Base-by-base conservation (phyloP, 2,113 vertebrate genomes). In the Saguinus midas region DNA sequence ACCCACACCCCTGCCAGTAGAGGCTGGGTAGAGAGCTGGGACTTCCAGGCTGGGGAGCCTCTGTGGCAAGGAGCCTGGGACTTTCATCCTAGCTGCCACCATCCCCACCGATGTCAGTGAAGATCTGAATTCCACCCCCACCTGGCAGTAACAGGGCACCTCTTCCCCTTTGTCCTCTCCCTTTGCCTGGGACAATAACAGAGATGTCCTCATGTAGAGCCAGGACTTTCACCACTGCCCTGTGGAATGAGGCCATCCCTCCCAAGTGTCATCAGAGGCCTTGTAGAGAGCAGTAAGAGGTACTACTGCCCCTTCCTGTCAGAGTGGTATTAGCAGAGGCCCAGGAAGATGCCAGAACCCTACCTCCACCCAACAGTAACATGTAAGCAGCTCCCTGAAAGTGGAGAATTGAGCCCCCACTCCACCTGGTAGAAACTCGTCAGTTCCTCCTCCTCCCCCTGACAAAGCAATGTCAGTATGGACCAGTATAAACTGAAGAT, bases 361-460 rank as follows among this genome's bases (percentile, higher is more conserved):
- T 18, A 58, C 5, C 21, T 29, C 27, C 5, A 50, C 1, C 25
- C 8, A 18, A 66, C 17, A 80, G 58, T 17, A 80, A 25, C 12
- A 4, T 91, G n/a, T 57, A 70, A 43, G 17, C 32, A 57, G 73
- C 18, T 20, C 8, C 18, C 1, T 3, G n/a, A 13, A 68, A 43
- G 64, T 32, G 6, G 83, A 37, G 64, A 58, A 57, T 8, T 9
- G 45, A 16, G 27, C 16, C 90, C 80, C 40, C 29, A 43, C 6
- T 1, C 27, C 29, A 50, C 35, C 27, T 80, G 40, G 40, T 32
- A 61, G 64, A 35, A 29, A 76, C 18, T 70, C 61, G 32, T 17
- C 5, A 8, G 7, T 0, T 17, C 25, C 4, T 23, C 0, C 6
- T 3, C n/a, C 21, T 68, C 32, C 29, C 35, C 20, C 43, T 64